Conservation (phyloP, 2,888 invertebrate genomes). For the Deroplatys truncata region DNA sequence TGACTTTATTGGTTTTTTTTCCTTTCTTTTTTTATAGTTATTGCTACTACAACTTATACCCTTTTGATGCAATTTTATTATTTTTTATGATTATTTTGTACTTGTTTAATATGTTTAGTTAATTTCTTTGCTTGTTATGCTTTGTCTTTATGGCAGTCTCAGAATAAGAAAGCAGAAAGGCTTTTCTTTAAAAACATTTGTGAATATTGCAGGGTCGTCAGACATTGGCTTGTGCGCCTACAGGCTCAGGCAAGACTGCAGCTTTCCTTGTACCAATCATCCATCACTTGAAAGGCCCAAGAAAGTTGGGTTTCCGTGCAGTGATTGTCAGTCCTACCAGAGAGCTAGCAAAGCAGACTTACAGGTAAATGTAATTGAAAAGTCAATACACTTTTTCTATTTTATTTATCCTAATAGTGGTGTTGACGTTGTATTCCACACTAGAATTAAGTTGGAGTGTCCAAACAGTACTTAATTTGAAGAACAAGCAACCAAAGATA, state of each 20-base stretch:
- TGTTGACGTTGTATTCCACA: no score
- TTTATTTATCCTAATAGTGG: not conserved
- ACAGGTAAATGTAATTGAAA: constrained; percentile 39
- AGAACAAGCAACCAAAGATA: no score
- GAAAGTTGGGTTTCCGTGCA: constrained; percentile 75
- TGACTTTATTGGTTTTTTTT: no score
- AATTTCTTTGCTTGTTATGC: no score
- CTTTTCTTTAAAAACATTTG: no score
- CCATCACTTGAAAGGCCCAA: constrained; percentile 65
- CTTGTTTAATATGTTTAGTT: no score
- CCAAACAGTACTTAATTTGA: not conserved
- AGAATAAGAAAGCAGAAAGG: no score
- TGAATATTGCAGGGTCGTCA: constrained; percentile 59
- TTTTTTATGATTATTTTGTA: no score
- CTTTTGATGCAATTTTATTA: no score
- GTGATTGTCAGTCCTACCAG: constrained; percentile 89
- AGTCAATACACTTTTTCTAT: not conserved
- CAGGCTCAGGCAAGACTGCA: constrained; percentile 96
- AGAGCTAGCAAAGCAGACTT: constrained; percentile 89
- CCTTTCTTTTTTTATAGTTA: no score
- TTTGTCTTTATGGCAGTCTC: no score
- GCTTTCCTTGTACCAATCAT: constrained; percentile 90
- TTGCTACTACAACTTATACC: no score
- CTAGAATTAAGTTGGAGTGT: not conserved
- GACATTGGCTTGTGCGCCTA: constrained; percentile 91